Conservation (phyloP, 2,888 invertebrate species). For the Drosophila affinis region DNA sequence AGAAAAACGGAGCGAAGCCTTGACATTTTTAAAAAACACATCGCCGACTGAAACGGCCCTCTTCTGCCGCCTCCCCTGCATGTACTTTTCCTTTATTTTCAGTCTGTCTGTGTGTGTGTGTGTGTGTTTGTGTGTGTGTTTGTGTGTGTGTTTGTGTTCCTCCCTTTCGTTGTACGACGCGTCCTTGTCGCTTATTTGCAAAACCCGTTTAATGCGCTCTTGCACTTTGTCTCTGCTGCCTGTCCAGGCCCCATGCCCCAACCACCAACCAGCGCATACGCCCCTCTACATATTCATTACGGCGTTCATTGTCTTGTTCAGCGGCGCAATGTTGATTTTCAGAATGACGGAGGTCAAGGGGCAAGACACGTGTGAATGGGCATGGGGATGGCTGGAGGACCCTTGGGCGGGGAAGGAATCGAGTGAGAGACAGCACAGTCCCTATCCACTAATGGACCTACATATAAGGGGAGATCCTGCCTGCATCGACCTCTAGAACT, state of each 20-base stretch:
- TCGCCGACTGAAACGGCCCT: constrained; percentile 33
- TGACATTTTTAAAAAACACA: constrained; percentile 49
- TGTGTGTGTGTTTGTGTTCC: constrained; percentile 14
- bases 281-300: constrained; percentile 27
- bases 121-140: background rate
- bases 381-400: too few species aligned
- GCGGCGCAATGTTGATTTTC: constrained; percentile 37
- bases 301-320: constrained; percentile 40
- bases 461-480: background rate
- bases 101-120: background rate
- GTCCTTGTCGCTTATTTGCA: constrained; percentile 67
- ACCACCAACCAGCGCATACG: background rate
- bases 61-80: constrained; percentile 6
- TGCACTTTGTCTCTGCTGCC: constrained; percentile 33
- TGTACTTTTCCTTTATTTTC: background rate
- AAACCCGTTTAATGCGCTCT: constrained; percentile 46
- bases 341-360: constrained; percentile 36
- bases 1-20: constrained; percentile 19
- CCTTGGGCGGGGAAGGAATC: too few species aligned
- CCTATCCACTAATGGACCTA: background rate
- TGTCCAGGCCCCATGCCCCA: background rate
- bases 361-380: constrained; percentile 25
- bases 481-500: background rate
- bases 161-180: constrained; percentile 33
- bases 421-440: background rate